phyloP scores from a whole-genome alignment of 92 coral and sea anemone genomes.

The Zoanthus solanderi region DNA sequence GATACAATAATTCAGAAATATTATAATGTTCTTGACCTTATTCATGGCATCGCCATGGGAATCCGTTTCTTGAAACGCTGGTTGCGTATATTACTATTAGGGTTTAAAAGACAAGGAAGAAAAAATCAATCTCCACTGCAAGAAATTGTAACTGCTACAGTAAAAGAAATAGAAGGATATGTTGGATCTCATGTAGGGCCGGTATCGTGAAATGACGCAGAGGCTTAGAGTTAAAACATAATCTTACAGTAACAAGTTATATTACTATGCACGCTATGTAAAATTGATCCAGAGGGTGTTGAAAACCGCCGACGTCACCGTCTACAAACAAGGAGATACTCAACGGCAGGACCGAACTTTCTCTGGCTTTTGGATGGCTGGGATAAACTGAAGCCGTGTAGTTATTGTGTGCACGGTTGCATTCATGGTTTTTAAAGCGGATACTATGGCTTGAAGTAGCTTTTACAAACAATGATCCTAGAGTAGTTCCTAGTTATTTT shows the following conservation, averaged over 20 bases:
- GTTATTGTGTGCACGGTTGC: background rate
- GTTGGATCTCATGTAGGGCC: conserved; percentile 54
- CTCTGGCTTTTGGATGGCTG: conserved; percentile 64
- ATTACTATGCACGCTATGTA: conserved; percentile 51
- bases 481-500: background rate
- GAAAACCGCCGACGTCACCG: conserved; percentile 31
- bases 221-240: too few species aligned
- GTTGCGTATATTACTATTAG: too few species aligned
- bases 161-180: conserved; percentile 54
- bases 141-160: conserved; percentile 45
- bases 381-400: conserved; percentile 47
- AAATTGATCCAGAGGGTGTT: conserved; percentile 65
- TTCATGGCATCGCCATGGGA: conserved; percentile 37
- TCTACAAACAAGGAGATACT: conserved; percentile 40
- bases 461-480: background rate
- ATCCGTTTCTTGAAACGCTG: conserved; percentile 15
- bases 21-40: conserved; percentile 19
- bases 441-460: conserved; percentile 34
- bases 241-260: conserved; percentile 3
- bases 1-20: conserved; percentile 24
- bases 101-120: conserved; percentile 9
- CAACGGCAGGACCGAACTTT: conserved; percentile 54
- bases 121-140: conserved; percentile 41
- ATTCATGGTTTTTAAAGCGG: background rate
- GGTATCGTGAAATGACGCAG: too few species aligned